These are phyloP conservation scores for Himalopsyche japonica DNA, from an alignment of 2,888 invertebrate species.

Conservation along the genomic window DNA sequence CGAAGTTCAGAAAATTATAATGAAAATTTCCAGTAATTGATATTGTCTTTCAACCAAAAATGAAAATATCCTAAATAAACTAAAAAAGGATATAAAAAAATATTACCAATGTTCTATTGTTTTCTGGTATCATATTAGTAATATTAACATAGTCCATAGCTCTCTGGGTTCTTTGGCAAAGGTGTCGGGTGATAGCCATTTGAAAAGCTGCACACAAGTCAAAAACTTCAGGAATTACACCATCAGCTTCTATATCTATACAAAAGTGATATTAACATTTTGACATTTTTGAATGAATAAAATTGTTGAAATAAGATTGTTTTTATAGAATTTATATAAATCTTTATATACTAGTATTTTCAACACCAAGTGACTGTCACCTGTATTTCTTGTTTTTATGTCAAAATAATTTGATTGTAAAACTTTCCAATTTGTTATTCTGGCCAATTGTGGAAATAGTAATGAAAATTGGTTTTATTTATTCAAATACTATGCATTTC, in stretches of 20 bases:
- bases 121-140: conserved; percentile 63
- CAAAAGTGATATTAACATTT: background rate
- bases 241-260: conserved; percentile 61
- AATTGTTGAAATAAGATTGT: background rate
- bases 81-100: background rate
- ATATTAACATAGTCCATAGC: conserved; percentile 75
- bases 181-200: conserved; percentile 71
- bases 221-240: conserved; percentile 71
- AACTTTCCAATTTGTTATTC: too few species aligned
- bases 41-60: too few species aligned
- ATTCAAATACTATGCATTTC: too few species aligned
- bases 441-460: too few species aligned
- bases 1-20: too few species aligned
- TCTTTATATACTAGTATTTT: background rate
- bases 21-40: too few species aligned
- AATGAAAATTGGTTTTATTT: too few species aligned
- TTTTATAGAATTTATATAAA: background rate
- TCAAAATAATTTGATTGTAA: too few species aligned
- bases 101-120: conserved; percentile 63
- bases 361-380: too few species aligned
- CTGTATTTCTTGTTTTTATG: too few species aligned
- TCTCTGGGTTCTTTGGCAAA: conserved; percentile 81
- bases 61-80: too few species aligned
- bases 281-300: conserved; percentile 1
- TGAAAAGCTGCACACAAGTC: conserved; percentile 89